Percentiles rank a stretch among this genome's conserved stretches.
Evolutionary conservation across 2,888 invertebrate species (phyloP).

Genomic region (Ophion slaviceki): DNA sequence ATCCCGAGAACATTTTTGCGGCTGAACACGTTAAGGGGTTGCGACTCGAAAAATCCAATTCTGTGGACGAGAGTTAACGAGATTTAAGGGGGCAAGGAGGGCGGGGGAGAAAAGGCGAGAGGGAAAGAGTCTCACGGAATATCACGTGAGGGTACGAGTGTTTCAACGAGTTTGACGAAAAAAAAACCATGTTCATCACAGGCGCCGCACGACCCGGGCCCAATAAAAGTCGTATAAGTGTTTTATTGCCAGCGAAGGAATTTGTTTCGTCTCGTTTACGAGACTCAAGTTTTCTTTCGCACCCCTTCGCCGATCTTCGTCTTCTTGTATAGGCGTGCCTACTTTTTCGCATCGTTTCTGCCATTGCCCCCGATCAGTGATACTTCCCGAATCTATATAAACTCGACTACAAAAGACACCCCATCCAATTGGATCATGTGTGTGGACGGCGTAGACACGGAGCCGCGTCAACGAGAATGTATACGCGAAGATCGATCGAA

Average conservation of each 20-base stretch:
- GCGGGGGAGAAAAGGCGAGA: neutral
- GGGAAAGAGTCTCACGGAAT: neutral
- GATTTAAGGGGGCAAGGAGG: neutral
- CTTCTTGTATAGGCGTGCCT: neutral
- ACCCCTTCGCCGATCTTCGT: conserved; percentile 17
- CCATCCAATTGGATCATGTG: neutral
- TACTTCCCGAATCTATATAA: neutral
- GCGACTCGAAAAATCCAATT: conserved; percentile 5
- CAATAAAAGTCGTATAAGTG: conserved; percentile 74
- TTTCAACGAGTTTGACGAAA: conserved; percentile 42
- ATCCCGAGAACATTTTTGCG: neutral
- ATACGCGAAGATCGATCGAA: conserved; percentile 37
- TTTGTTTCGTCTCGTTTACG: conserved; percentile 71
- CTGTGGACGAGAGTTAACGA: neutral
- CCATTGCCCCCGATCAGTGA: neutral
- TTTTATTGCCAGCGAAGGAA: conserved; percentile 71
- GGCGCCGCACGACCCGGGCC: conserved; percentile 41
- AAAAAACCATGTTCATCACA: conserved; percentile 44
- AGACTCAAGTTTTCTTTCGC: conserved; percentile 52
- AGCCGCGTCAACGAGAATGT: neutral
- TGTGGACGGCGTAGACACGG: neutral
- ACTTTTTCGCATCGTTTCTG: conserved; percentile 31
- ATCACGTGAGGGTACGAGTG: conserved; percentile 25
- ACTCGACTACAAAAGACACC: neutral
- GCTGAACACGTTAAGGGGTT: neutral